A percentile compares a stretch with the other conserved stretches of the same genome.
phyloP scores from a whole-genome alignment of 2,888 invertebrate species.

The Eupithecia subfuscata region DNA sequence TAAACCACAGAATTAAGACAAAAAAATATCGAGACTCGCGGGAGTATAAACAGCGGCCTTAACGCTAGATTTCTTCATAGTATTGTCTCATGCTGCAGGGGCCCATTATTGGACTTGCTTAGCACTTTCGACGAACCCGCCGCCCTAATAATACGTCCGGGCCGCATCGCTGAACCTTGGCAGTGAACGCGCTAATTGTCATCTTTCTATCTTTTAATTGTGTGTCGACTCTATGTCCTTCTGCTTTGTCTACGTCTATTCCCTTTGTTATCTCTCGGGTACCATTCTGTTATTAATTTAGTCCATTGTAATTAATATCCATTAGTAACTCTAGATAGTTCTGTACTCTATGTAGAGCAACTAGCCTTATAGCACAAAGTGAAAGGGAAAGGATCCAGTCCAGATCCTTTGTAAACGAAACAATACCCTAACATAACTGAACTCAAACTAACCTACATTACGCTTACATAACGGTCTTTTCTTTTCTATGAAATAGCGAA shows the following conservation, averaged over 20 bases:
- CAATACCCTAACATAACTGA: constrained; percentile 21
- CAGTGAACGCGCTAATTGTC: neutral
- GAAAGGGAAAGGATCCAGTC: constrained; percentile 22
- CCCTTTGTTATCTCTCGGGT: neutral
- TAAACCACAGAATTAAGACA: neutral
- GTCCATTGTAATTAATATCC: neutral
- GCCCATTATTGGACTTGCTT: too few relatives aligned
- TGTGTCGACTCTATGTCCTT: neutral
- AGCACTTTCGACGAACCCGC: too few relatives aligned
- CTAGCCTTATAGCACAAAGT: constrained; percentile 16
- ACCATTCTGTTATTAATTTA: neutral
- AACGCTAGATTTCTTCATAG: neutral
- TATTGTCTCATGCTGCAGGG: neutral
- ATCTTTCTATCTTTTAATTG: neutral
- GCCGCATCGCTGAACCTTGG: too few relatives aligned
- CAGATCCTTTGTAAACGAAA: constrained; percentile 28
- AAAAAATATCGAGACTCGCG: too few relatives aligned
- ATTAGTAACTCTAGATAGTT: neutral
- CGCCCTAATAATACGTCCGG: too few relatives aligned
- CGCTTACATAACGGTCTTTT: constrained; percentile 12
- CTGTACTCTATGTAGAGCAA: neutral
- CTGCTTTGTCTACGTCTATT: neutral
- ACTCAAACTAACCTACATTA: constrained; percentile 27
- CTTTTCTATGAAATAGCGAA: constrained; percentile 11
- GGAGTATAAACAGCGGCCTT: too few relatives aligned